These are phyloP conservation scores for Henicopernis longicauda DNA, from an alignment of 2,113 vertebrate species.

Conservation along the genomic window DNA sequence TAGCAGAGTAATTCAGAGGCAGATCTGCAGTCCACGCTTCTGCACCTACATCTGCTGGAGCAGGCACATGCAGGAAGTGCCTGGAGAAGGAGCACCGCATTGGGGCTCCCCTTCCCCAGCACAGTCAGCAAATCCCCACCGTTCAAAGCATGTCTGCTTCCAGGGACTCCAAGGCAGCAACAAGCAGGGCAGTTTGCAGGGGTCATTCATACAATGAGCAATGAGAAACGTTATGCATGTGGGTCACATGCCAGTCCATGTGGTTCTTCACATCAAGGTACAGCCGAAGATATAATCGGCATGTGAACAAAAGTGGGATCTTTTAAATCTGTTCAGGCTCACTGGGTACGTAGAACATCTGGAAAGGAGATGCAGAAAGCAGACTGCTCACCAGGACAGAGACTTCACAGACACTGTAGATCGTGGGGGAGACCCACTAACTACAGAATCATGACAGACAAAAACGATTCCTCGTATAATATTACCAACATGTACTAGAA, in stretches of 20 bases:
- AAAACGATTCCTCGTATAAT: not conserved
- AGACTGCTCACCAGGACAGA: not conserved
- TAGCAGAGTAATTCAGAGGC: not conserved
- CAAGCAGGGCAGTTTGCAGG: not conserved
- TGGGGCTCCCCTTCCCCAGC: not conserved
- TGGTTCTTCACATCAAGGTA: not conserved
- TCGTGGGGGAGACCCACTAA: not conserved
- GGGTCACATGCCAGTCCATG: not conserved
- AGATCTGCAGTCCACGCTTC: not conserved
- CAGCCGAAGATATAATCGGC: not conserved
- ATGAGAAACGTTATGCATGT: not conserved
- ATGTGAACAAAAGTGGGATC: not conserved
- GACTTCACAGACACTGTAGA: not conserved
- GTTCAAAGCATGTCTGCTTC: not conserved
- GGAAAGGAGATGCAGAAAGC: not conserved
- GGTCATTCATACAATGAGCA: not conserved
- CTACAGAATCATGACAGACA: not conserved
- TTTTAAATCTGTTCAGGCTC: not conserved
- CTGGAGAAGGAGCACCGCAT: not conserved
- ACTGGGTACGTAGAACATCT: not conserved
- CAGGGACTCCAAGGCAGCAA: not conserved
- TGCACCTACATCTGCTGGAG: not conserved
- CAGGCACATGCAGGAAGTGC: not conserved
- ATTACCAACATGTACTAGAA: not conserved
- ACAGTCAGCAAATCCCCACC: not conserved